Evolutionary conservation across 2,797 vertebrate genomes (phyloP).

Genomic region (Lepidocolaptes lacrymiger): DNA sequence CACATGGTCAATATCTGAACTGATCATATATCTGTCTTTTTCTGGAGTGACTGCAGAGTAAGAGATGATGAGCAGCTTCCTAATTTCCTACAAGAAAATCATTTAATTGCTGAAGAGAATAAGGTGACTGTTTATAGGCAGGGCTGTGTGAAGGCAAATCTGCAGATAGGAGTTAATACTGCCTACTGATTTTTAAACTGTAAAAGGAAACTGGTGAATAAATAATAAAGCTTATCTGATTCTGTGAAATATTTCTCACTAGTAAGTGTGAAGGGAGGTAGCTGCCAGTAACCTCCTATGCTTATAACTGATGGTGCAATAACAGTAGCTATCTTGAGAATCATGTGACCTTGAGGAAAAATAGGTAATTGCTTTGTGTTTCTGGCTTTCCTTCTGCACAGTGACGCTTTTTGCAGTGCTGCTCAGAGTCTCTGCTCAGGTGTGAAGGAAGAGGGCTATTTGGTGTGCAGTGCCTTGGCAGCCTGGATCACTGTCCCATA

Average conservation of each 20-base stretch:
- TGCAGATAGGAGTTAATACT: background rate
- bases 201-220: background rate
- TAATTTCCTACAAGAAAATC: background rate
- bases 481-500: background rate
- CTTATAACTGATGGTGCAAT: background rate
- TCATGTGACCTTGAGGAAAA: slow-evolving; percentile 6
- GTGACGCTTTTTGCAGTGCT: background rate
- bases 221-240: background rate
- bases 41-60: background rate
- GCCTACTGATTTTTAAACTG: background rate
- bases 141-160: background rate
- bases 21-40: background rate
- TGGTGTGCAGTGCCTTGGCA: background rate
- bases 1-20: background rate
- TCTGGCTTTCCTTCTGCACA: background rate
- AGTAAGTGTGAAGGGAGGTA: background rate
- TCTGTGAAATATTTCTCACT: background rate
- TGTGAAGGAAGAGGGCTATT: background rate
- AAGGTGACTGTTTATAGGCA: background rate
- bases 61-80: background rate
- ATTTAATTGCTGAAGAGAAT: background rate
- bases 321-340: background rate
- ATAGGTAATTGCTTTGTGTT: background rate
- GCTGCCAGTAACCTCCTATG: background rate
- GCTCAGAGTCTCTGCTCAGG: background rate